Evolutionary conservation across 2,888 invertebrate species (phyloP), one percentile per base, ranked within the genome.

Genomic region (Busseola fusca): DNA sequence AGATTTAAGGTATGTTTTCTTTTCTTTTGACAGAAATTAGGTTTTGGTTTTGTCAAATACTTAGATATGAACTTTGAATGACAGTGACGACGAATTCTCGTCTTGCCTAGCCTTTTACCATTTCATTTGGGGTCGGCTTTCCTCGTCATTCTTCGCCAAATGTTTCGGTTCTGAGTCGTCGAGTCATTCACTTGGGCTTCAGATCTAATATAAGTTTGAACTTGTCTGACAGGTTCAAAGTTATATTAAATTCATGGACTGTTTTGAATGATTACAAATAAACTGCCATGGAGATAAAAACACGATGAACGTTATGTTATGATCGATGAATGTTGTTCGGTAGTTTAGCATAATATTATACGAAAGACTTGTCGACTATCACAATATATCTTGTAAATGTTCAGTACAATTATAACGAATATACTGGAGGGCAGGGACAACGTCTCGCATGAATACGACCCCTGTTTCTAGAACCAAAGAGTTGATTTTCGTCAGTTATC

Each of bases 1-100:
- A 25, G 7, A 62, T 21, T 37, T 25, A 3, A 64, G 65, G 66
- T 69, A 58, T 62, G 64, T 72, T 57, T 64, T 52, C 7, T 75
- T 54, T 57, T 50, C 9, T 52, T 76, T 65, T 76, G 3, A 56
- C 60, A 16, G 12, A 56, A 37, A 27, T 27, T 27, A 14, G 4
- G 4, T 42, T 67, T 14, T 21, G 2, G 21, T 37, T 48, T 64
- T 16, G 25, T 67, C 21, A 10, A 34, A 25, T 37, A 67, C 14
- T 16, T 52, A 27, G 21, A n/a, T 50, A 18, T 7, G 9, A 25
- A 37, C 21, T 9, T 34, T n/a, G 37, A 25, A 50, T 50, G n/a
- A 50, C 1, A n/a, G 21, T 48, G 45, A 12, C n/a, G 48, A 50
- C 10, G 12, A 50, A 50, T 10, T 50, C n/a, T 48, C 21, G 9